These are phyloP conservation scores for Lepisosteus oculatus DNA, from an alignment of 2,113 vertebrate genomes.

Conservation along the genomic window DNA sequence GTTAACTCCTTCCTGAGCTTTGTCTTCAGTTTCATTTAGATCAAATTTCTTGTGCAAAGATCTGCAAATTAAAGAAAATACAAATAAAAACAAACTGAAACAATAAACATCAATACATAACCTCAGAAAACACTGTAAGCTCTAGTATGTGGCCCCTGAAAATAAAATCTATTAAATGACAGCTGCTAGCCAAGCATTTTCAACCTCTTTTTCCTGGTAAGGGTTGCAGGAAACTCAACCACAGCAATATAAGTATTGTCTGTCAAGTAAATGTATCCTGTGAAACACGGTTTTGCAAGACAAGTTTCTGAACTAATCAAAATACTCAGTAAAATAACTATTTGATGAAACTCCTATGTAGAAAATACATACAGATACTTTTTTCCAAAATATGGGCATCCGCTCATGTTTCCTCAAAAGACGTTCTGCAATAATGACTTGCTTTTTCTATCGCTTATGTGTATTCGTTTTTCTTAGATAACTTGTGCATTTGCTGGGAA, in stretches of 20 bases:
- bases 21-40: slow-evolving; percentile 62
- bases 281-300: not conserved
- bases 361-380: slow-evolving; percentile 71
- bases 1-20: slow-evolving; percentile 77
- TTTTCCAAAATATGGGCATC: slow-evolving; percentile 78
- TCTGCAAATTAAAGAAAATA: slow-evolving; percentile 50
- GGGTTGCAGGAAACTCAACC: not conserved
- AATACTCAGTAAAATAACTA: not conserved
- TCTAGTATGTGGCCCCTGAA: too few species aligned
- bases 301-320: not conserved
- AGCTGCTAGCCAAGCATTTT: too few species aligned
- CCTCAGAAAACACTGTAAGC: too few species aligned
- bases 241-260: slow-evolving; percentile 2
- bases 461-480: slow-evolving; percentile 23
- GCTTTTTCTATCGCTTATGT: slow-evolving; percentile 14
- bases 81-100: slow-evolving; percentile 13
- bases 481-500: not conserved
- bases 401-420: slow-evolving; percentile 70
- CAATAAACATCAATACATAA: not conserved
- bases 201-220: not conserved
- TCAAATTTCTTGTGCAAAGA: slow-evolving; percentile 68
- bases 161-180: too few species aligned
- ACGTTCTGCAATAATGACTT: slow-evolving; percentile 13
- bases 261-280: not conserved
- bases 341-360: not conserved